phyloP scores from a whole-genome alignment of 2,797 vertebrate genomes.

The Meriones psammophilus region DNA sequence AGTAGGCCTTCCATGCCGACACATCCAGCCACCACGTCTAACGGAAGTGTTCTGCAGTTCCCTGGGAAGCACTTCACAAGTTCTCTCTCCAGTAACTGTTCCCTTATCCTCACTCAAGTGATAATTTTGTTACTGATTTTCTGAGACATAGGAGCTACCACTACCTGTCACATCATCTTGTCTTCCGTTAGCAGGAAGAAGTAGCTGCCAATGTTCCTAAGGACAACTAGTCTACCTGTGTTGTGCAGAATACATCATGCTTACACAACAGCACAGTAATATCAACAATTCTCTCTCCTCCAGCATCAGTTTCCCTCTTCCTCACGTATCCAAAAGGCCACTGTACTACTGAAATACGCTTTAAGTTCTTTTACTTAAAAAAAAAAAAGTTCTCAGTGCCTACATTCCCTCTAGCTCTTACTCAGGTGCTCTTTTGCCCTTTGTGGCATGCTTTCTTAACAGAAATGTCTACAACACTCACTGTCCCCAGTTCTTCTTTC shows the following conservation, averaged over 20 bases:
- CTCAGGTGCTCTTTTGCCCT: not conserved
- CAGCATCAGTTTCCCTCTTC: not conserved
- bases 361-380: slow-evolving; percentile 23
- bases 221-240: not conserved
- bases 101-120: not conserved
- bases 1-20: not conserved
- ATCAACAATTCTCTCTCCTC: not conserved
- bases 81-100: not conserved
- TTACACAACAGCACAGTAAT: not conserved
- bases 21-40: not conserved
- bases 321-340: not conserved
- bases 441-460: not conserved
- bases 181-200: not conserved
- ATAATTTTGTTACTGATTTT: slow-evolving; percentile 41
- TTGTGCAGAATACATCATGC: not conserved
- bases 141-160: slow-evolving; percentile 38
- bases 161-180: not conserved
- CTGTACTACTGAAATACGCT: not conserved
- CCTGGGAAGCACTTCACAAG: not conserved
- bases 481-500: not conserved
- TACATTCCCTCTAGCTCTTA: not conserved
- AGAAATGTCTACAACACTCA: not conserved
- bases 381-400: too few species aligned
- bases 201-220: not conserved
- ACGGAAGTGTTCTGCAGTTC: not conserved